Evolutionary conservation across 2,888 invertebrate species (phyloP).

Genomic region (Sarcophaga rosellei): DNA sequence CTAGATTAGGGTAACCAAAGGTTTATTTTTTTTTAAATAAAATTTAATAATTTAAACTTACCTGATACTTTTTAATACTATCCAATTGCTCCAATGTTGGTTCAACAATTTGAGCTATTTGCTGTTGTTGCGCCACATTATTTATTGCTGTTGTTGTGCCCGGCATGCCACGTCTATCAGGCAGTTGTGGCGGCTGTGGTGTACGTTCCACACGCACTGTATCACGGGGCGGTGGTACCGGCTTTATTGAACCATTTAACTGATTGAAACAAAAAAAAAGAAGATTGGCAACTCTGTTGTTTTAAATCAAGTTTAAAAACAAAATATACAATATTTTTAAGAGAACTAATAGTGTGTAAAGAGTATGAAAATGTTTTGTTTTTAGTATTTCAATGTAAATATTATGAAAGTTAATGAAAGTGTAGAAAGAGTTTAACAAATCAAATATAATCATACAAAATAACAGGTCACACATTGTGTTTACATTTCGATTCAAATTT

Average conservation of each 20-base stretch:
- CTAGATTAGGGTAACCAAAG: not conserved
- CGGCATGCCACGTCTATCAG: slow-evolving; percentile 84
- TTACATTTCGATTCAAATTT: not conserved
- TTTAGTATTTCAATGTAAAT: slow-evolving; percentile 59
- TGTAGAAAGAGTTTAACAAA: slow-evolving; percentile 32
- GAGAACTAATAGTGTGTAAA: slow-evolving; percentile 36
- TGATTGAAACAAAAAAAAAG: slow-evolving; percentile 64
- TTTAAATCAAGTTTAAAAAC: not conserved
- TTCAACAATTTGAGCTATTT: slow-evolving; percentile 82
- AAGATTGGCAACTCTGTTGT: not conserved
- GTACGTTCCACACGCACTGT: slow-evolving; percentile 85
- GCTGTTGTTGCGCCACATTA: slow-evolving; percentile 72
- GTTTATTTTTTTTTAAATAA: no score
- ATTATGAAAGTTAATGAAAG: slow-evolving; percentile 62
- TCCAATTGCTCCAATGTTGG: slow-evolving; percentile 94
- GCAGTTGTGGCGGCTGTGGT: slow-evolving; percentile 82
- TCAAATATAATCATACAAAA: not conserved
- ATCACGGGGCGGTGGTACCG: slow-evolving; percentile 84
- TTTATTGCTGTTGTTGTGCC: slow-evolving; percentile 80
- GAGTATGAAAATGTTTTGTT: slow-evolving; percentile 38
- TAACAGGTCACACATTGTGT: not conserved
- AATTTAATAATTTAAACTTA: slow-evolving; percentile 80
- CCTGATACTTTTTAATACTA: slow-evolving; percentile 96
- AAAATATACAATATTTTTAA: not conserved
- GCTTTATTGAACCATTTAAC: slow-evolving; percentile 81